These are phyloP conservation scores for Brachionus manjavacas DNA, from an alignment of 1,140 invertebrate species.

Conservation along the genomic window DNA sequence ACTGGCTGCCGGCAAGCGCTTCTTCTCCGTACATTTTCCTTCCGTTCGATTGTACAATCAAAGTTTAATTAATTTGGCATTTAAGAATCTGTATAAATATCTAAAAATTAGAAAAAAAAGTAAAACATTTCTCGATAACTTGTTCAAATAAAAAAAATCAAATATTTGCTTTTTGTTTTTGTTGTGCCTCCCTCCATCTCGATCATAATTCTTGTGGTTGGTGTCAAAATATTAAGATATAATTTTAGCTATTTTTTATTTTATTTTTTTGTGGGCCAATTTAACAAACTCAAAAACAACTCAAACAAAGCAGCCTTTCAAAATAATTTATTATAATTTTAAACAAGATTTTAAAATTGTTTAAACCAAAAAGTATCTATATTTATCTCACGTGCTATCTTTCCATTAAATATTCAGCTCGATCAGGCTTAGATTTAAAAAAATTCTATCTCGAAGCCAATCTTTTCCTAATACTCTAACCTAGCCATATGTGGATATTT, in stretches of 20 bases:
- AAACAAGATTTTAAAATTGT: neutral
- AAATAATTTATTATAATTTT: constrained; percentile 3
- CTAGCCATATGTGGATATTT: too few species aligned
- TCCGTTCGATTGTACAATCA: neutral
- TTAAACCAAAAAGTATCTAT: neutral
- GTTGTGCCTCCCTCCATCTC: neutral
- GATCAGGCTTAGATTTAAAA: neutral
- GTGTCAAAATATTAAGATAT: neutral
- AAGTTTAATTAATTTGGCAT: neutral
- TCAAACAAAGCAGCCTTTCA: neutral
- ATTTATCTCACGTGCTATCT: neutral
- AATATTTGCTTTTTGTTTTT: neutral
- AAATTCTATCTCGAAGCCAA: neutral
- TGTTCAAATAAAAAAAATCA: neutral
- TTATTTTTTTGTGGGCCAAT: neutral
- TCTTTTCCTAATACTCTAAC: neutral
- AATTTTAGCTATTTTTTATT: neutral
- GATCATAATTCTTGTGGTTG: neutral
- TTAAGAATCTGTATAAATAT: neutral
- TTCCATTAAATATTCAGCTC: neutral
- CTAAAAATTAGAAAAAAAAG: neutral
- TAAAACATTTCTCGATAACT: neutral
- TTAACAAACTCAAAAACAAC: neutral
- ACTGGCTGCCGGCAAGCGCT: neutral
- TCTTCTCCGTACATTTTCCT: neutral